Conservation (phyloP, 2,797 vertebrate species). For the Selene dorsalis region DNA sequence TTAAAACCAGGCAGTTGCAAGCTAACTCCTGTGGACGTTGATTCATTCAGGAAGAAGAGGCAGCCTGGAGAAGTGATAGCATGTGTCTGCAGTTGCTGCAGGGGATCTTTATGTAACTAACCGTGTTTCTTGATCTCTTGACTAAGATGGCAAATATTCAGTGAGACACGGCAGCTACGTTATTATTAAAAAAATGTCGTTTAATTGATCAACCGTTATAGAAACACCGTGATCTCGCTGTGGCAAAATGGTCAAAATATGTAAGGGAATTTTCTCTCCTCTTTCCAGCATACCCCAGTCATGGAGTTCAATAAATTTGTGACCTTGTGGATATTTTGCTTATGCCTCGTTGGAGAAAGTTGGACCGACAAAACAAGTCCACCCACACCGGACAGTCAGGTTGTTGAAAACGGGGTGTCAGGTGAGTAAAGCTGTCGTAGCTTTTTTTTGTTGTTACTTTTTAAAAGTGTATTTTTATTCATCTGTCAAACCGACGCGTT, state of each 20-base stretch:
- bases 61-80: constrained; percentile 22
- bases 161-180: not conserved
- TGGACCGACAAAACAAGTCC: constrained; percentile 75
- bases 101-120: constrained; percentile 44
- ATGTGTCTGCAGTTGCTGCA: constrained; percentile 24
- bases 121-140: constrained; percentile 10
- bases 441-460: not conserved
- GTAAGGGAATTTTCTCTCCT: not conserved
- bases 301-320: constrained; percentile 83
- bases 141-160: not conserved
- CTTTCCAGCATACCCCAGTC: constrained; percentile 67
- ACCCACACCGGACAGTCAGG: constrained; percentile 62
- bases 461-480: not conserved
- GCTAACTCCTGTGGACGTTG: constrained; percentile 26
- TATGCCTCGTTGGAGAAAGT: constrained; percentile 78
- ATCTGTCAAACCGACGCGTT: constrained; percentile 9
- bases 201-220: not conserved
- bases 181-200: not conserved
- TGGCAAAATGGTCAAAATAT: not conserved
- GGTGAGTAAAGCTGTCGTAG: constrained; percentile 68
- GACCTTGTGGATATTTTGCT: constrained; percentile 81
- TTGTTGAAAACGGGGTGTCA: constrained; percentile 72
- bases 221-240: not conserved
- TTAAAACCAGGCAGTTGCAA: constrained; percentile 10
- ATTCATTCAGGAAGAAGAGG: constrained; percentile 57